A percentile compares a stretch with the other conserved stretches of the same genome.
Conservation (phyloP, 2,888 invertebrate genomes). For the Eubasilissa splendida region DNA sequence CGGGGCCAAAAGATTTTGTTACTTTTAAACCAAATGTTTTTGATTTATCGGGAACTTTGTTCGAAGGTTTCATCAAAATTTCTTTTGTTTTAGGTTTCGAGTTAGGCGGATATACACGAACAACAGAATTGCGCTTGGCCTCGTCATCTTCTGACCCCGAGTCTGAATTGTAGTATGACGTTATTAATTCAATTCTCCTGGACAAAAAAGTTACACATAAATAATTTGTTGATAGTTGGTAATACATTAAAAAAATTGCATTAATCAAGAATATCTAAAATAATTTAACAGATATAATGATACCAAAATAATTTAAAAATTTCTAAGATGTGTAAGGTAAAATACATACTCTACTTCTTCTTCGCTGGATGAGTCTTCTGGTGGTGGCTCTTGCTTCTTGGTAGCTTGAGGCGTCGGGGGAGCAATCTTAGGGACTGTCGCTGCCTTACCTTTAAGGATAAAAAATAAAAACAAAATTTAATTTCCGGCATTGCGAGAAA, state of each 20-base stretch:
- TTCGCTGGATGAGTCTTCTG: constrained; percentile 40
- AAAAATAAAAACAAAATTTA: neutral
- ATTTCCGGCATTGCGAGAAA: no score
- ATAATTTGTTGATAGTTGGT: neutral
- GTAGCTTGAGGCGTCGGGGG: constrained; percentile 7
- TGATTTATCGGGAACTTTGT: neutral
- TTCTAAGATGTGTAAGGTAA: neutral
- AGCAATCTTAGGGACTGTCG: neutral
- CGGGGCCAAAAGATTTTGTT: constrained; percentile 45
- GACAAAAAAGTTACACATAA: constrained; percentile 47
- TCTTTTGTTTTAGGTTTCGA: constrained; percentile 23
- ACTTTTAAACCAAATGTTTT: constrained; percentile 20
- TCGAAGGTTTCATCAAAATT: neutral
- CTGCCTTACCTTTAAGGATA: constrained; percentile 1
- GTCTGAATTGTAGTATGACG: constrained; percentile 72
- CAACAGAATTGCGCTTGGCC: constrained; percentile 35
- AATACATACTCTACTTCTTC: constrained; percentile 41
- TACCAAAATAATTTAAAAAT: neutral
- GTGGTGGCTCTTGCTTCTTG: neutral
- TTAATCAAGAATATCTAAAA: no score
- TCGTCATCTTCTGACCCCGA: constrained; percentile 72
- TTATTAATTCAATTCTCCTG: constrained; percentile 75
- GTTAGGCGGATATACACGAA: constrained; percentile 46
- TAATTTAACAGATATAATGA: neutral
- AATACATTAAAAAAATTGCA: neutral